phyloP scores from a whole-genome alignment of 2,888 invertebrate genomes.

The Kuschelorhynchus macadamiae region DNA sequence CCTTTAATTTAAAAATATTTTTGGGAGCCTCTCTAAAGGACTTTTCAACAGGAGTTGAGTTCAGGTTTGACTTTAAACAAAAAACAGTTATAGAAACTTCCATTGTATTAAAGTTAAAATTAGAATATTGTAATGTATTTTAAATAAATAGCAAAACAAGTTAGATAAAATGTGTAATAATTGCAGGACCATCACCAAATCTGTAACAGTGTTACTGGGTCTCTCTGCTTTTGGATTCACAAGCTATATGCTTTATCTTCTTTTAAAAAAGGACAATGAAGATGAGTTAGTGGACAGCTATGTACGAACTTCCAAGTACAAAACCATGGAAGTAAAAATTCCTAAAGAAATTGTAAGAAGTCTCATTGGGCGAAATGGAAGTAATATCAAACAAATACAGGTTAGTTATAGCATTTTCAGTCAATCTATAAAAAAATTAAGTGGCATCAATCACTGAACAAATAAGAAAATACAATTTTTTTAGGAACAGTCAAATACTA shows the following conservation, averaged over 20 bases:
- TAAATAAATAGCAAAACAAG: too few species aligned
- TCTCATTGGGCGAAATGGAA: slow-evolving; percentile 82
- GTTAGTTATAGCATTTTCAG: slow-evolving; percentile 58
- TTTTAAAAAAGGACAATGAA: slow-evolving; percentile 76
- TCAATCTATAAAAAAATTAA: too few species aligned
- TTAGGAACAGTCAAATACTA: slow-evolving; percentile 75
- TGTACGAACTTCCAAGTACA: slow-evolving; percentile 64
- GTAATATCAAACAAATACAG: slow-evolving; percentile 83
- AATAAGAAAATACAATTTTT: too few species aligned
- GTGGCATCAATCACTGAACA: too few species aligned
- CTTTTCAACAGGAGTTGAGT: too few species aligned
- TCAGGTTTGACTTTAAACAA: too few species aligned
- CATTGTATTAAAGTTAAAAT: too few species aligned
- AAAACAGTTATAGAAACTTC: too few species aligned
- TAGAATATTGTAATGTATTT: too few species aligned
- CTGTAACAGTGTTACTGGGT: slow-evolving; percentile 73
- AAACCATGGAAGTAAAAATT: slow-evolving; percentile 73
- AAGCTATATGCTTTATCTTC: slow-evolving; percentile 78
- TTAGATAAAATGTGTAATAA: too few species aligned
- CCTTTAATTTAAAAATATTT: too few species aligned
- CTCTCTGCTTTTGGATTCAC: slow-evolving; percentile 79
- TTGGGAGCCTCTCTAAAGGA: too few species aligned
- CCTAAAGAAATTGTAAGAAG: slow-evolving; percentile 76
- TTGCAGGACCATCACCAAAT: slow-evolving; percentile 60
- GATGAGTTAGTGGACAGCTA: slow-evolving; percentile 65